Percentiles rank a stretch among this genome's conserved stretches.
Evolutionary conservation across 2,797 vertebrate species (phyloP).

Genomic region (Acanthurus tractus): DNA sequence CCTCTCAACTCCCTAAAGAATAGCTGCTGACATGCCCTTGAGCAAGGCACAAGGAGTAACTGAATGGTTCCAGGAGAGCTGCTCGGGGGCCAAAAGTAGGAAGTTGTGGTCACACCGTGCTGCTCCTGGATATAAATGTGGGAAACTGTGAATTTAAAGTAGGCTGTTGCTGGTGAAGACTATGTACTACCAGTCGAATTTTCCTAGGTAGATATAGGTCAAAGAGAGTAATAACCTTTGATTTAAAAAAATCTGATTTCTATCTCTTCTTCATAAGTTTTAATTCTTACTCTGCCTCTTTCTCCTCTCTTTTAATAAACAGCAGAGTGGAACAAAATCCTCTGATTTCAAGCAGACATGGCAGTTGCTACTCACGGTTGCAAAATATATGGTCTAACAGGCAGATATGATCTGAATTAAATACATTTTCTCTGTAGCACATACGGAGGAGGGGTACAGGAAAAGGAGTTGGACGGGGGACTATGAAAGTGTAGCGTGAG

Average conservation of each 20-base stretch:
- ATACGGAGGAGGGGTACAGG: slow-evolving; percentile 7
- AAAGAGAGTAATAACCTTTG: slow-evolving; percentile 46
- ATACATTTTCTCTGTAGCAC: slow-evolving; percentile 27
- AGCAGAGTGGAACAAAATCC: slow-evolving; percentile 49
- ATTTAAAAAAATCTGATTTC: slow-evolving; percentile 34
- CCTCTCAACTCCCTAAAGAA: background rate
- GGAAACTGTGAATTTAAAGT: slow-evolving; percentile 53
- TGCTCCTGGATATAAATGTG: slow-evolving; percentile 40
- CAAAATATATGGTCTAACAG: slow-evolving; percentile 34
- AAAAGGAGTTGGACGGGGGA: background rate
- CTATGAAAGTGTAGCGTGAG: slow-evolving; percentile 20
- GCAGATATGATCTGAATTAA: slow-evolving; percentile 54
- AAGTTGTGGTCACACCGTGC: slow-evolving; percentile 41
- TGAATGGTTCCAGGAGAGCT: slow-evolving; percentile 23
- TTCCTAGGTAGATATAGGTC: slow-evolving; percentile 46
- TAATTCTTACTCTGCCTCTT: slow-evolving; percentile 38
- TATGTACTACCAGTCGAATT: slow-evolving; percentile 24
- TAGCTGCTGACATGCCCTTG: background rate
- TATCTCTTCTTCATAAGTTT: slow-evolving; percentile 47
- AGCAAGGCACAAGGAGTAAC: slow-evolving; percentile 23
- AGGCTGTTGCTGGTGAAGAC: slow-evolving; percentile 37
- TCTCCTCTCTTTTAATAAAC: slow-evolving; percentile 64
- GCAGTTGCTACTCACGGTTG: slow-evolving; percentile 6
- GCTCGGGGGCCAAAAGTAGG: slow-evolving; percentile 28
- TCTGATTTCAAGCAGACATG: slow-evolving; percentile 48